These are phyloP conservation scores for Cosmorhoe ocellata DNA, from an alignment of 2,888 invertebrate genomes.

Conservation along the genomic window DNA sequence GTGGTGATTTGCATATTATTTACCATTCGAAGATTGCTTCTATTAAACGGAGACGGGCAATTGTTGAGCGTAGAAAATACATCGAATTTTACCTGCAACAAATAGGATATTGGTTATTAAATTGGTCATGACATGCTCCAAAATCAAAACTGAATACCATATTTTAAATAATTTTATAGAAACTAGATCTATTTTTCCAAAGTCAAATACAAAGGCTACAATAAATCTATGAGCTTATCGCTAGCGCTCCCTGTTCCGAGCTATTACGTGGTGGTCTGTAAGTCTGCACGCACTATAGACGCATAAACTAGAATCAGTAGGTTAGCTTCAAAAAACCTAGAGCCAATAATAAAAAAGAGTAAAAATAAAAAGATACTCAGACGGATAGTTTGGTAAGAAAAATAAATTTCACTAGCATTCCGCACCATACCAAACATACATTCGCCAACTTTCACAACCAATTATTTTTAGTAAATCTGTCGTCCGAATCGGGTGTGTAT, in stretches of 20 bases:
- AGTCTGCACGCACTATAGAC: constrained; percentile 47
- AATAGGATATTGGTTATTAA: constrained; percentile 1
- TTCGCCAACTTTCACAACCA: constrained; percentile 23
- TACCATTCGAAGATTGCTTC: too few relatives aligned
- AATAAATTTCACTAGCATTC: too few relatives aligned
- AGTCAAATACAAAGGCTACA: constrained; percentile 29
- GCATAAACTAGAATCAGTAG: constrained; percentile 8
- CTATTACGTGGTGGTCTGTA: constrained; percentile 46
- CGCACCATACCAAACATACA: too few relatives aligned
- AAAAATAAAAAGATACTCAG: too few relatives aligned
- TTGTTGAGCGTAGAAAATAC: background rate
- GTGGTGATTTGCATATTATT: too few relatives aligned
- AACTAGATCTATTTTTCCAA: background rate
- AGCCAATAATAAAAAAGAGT: too few relatives aligned
- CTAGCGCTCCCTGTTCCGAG: constrained; percentile 48
- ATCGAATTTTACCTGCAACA: constrained; percentile 13
- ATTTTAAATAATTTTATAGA: too few relatives aligned
- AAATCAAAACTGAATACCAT: background rate
- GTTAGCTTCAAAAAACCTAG: background rate
- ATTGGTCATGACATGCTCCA: too few relatives aligned
- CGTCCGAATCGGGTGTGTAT: constrained; percentile 48
- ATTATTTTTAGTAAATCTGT: constrained; percentile 35
- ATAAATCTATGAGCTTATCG: constrained; percentile 58
- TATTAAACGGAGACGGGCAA: too few relatives aligned
- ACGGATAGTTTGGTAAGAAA: background rate